Evolutionary conservation across 1,140 invertebrate genomes (phyloP), one percentile per base, ranked within the genome.

Genomic region (Centruroides vittatus): DNA sequence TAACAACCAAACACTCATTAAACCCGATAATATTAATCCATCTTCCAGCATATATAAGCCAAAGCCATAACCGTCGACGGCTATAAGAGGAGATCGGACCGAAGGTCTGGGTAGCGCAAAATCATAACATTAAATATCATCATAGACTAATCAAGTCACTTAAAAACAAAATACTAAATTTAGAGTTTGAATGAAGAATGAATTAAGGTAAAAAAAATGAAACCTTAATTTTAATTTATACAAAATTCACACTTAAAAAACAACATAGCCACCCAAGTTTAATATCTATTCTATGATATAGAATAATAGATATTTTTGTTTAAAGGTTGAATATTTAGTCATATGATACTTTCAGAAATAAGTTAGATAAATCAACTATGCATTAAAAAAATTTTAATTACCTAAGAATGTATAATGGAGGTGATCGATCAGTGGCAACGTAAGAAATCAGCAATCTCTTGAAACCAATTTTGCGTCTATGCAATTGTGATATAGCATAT

Each of bases 381-480:
- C 23, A 23, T 23, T 23, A 60, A 66, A 36, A 54, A 55, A 58
- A 62, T 49, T 12, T 11, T 63, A 57, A 65, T 61, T 63, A 79
- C 78, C 81, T 81, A 13, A 88, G 72, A 51, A 83, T 78, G 52
- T 82, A 80, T 9, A 81, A 79, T 73, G 85, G 82, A 23, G 81
- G 79, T 10, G 59, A 67, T 35, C 79, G 77, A 48, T 80, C 79
- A 67, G 70, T 80, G 64, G 82, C 81, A 46, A 79, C 80, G 69
- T 89, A 83, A 3, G 86, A 82, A 58, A 92, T 89, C 55, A 86
- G 74, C 62, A 92, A 88, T 57, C 87, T 76, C 68, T 89, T 90
- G 66, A 84, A 84, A 9, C 88, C 89, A 66, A 91, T 80, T 76
- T 88, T 88, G 61, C 83, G 82, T 35, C 86, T 78, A 68, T 92